A percentile compares a stretch with the other conserved stretches of the same genome.
Conservation (phyloP, 1,140 invertebrate species). For the Cyphomyrmex costatus region DNA sequence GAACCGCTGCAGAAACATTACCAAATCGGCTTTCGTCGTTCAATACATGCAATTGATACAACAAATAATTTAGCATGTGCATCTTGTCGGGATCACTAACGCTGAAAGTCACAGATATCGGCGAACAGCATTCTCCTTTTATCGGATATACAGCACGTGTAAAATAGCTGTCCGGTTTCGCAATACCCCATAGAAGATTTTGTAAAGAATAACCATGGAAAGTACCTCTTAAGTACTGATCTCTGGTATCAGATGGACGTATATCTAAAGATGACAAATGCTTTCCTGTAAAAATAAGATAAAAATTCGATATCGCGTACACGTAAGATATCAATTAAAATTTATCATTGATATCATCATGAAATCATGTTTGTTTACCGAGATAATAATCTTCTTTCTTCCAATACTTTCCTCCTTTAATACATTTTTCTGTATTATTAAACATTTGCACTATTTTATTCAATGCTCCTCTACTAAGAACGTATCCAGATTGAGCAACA, state of each 20-base stretch:
- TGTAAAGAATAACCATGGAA: constrained; percentile 87
- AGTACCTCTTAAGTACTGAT: constrained; percentile 82
- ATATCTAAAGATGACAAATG: constrained; percentile 85
- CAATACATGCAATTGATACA: constrained; percentile 85
- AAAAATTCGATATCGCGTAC: neutral
- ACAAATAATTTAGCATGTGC: constrained; percentile 85
- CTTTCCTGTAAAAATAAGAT: constrained; percentile 82
- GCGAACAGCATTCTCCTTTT: constrained; percentile 84
- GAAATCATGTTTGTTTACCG: constrained; percentile 78
- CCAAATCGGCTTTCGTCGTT: constrained; percentile 78
- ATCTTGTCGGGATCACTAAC: constrained; percentile 85
- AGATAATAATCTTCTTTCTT: constrained; percentile 88
- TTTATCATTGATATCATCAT: neutral
- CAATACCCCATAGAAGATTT: constrained; percentile 85
- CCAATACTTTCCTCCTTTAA: constrained; percentile 86
- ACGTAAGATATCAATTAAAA: neutral
- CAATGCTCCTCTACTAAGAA: constrained; percentile 85
- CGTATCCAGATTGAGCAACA: constrained; percentile 86
- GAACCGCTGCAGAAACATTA: constrained; percentile 79
- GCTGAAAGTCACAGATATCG: constrained; percentile 84
- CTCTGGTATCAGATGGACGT: constrained; percentile 86
- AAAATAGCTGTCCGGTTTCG: constrained; percentile 84
- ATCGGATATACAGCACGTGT: constrained; percentile 85
- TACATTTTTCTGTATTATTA: constrained; percentile 83
- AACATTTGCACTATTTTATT: constrained; percentile 82